phyloP scores from a whole-genome alignment of 30 jellyfish, hydroid and myxozoan species.

The Aurelia sp. region DNA sequence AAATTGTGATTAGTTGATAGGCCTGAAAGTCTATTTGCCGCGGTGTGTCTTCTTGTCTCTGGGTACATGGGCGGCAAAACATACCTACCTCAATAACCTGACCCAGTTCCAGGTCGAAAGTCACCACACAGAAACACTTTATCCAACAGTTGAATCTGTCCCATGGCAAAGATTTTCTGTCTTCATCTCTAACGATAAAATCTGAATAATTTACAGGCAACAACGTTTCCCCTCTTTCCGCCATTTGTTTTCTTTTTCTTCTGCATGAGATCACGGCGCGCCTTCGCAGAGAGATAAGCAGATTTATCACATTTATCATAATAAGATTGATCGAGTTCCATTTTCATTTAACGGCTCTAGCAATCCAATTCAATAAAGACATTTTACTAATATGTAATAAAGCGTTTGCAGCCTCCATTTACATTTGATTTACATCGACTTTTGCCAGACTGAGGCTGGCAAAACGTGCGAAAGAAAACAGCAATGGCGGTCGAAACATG shows the following conservation, averaged over 20 bases:
- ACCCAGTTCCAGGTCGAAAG: slow-evolving; percentile 94
- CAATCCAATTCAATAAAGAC: no score
- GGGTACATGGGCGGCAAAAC: neutral
- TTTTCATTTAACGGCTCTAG: no score
- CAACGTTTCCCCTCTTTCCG: slow-evolving; percentile 55
- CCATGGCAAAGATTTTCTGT: slow-evolving; percentile 70
- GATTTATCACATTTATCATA: no score
- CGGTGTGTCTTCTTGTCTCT: no score
- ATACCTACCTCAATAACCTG: slow-evolving; percentile 87
- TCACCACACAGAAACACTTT: slow-evolving; percentile 89
- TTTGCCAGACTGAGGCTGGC: no score
- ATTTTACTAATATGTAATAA: no score
- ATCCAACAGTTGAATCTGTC: slow-evolving; percentile 86
- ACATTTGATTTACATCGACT: no score
- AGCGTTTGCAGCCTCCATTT: neutral
- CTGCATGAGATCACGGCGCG: slow-evolving; percentile 47
- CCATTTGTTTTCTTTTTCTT: slow-evolving; percentile 49
- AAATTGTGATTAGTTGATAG: no score
- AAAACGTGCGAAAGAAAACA: no score
- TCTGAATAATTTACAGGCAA: slow-evolving; percentile 59
- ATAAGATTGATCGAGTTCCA: no score
- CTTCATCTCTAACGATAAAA: slow-evolving; percentile 59
- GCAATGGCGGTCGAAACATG: no score
- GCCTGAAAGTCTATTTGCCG: no score
- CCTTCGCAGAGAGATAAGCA: slow-evolving; percentile 41